Evolutionary conservation across 2,113 vertebrate species (phyloP).

Genomic region (Zosterops hypoxanthus): DNA sequence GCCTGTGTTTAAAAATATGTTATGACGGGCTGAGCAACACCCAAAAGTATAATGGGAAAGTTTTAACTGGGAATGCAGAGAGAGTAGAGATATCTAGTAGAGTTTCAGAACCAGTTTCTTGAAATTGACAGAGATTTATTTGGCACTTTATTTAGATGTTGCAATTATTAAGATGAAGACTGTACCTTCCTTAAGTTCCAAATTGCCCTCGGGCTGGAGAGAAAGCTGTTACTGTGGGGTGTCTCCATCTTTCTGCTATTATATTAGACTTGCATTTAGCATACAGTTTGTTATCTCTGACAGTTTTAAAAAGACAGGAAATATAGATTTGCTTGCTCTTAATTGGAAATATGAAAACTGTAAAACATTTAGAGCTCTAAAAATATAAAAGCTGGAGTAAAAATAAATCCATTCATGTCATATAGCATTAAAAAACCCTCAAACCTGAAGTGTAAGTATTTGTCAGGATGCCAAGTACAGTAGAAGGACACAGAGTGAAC

Average conservation of each 20-base stretch:
- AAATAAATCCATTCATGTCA: constrained; percentile 9
- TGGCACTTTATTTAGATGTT: constrained; percentile 38
- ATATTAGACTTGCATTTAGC: constrained; percentile 5
- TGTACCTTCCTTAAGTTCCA: background rate
- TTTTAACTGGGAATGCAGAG: constrained; percentile 38
- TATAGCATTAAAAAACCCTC: background rate
- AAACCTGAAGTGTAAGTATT: background rate
- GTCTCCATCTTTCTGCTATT: background rate
- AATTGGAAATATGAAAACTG: background rate
- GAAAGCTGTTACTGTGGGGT: background rate
- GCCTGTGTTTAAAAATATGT: background rate
- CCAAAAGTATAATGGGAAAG: background rate
- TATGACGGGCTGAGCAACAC: constrained; percentile 11
- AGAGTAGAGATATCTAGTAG: constrained; percentile 11
- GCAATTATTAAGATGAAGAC: constrained; percentile 41
- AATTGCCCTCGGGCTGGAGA: background rate
- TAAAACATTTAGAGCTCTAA: background rate
- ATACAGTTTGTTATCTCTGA: background rate
- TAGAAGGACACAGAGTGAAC: background rate
- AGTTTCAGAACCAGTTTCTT: constrained; percentile 34
- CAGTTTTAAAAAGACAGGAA: background rate
- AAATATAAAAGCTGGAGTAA: background rate
- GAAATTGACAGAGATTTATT: constrained; percentile 33
- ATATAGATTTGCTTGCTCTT: background rate
- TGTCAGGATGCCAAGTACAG: background rate